Evolutionary conservation across 2,113 vertebrate genomes (phyloP), one percentile per base, ranked within the genome.

Genomic region (Platichthys flesus): DNA sequence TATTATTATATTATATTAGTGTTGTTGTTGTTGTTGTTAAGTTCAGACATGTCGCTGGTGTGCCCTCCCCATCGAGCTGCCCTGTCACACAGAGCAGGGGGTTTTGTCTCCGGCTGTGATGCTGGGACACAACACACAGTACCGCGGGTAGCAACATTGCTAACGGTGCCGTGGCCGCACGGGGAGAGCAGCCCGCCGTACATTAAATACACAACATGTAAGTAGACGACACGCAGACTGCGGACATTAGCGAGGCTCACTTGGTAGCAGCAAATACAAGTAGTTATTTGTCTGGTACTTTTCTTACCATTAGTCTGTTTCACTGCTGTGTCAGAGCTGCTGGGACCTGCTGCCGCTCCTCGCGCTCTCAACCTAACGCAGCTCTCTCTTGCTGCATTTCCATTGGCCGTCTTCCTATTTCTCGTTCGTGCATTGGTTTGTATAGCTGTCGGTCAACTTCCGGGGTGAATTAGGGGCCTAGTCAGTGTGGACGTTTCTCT

Each of bases 251-350:
- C 0, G 14, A 0, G 6, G 2, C n/a, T 58, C 31, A 14, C 1
- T 18, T 0, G 0, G 1, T n/a, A 37, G 4, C 24, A 3, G 10
- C 13, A 1, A 59, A 0, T 21, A 45, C 24, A 58, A 55, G 2
- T 0, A 20, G 13, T 13, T 4, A 61, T 8, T 2, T 35, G 9
- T 47, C 31, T 35, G 45, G 26, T 16, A 65, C 51, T 9, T 51
- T 1, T 3, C 82, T 90, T 74, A 93, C 90, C 90, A 91, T 91
- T 57, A 86, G 87, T 80, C 14, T 86, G 35, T 75, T 28, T 73
- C 69, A 21, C 45, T 37, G 64, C 67, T 63, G 58, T 57, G 3
- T 74, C 31, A 4, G 40, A 54, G 14, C 7, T 26, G 81, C 31
- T 69, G 49, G 1, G 64, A 9, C 47, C 24, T 31, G 73, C 64